These are phyloP conservation scores for Dryas iulia DNA, from an alignment of 1,140 invertebrate species.

Conservation along the genomic window DNA sequence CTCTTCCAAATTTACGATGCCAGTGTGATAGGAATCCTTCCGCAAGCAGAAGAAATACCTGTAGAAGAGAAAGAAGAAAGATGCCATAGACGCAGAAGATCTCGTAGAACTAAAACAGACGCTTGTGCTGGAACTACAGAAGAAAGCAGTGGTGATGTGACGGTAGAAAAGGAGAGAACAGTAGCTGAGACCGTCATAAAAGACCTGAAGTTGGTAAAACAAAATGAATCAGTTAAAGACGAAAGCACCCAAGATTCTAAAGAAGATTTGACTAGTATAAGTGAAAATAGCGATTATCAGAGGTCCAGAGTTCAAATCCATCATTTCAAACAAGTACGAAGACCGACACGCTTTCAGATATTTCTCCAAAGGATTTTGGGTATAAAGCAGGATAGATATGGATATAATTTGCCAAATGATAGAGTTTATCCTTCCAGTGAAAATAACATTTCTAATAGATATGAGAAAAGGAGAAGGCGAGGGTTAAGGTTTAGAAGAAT, in stretches of 20 bases:
- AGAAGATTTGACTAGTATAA: constrained; percentile 30
- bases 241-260: constrained; percentile 47
- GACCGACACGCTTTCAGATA: constrained; percentile 53
- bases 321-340: constrained; percentile 30
- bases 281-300: background rate
- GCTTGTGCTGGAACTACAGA: constrained; percentile 53
- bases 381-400: constrained; percentile 44
- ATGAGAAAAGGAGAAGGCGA: constrained; percentile 42
- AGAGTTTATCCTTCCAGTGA: constrained; percentile 58
- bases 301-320: constrained; percentile 39
- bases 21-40: constrained; percentile 64
- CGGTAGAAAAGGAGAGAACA: constrained; percentile 31
- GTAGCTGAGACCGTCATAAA: constrained; percentile 46
- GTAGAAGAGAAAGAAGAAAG: constrained; percentile 16
- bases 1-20: constrained; percentile 72
- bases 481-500: constrained; percentile 50
- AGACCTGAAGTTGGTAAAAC: constrained; percentile 45
- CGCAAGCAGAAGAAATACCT: constrained; percentile 28
- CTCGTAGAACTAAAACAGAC: constrained; percentile 56
- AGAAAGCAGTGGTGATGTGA: constrained; percentile 36
- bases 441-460: constrained; percentile 50
- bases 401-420: constrained; percentile 29
- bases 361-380: constrained; percentile 63
- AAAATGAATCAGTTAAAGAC: constrained; percentile 32
- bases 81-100: constrained; percentile 42